Base-by-base conservation (phyloP, 2,888 invertebrate species). In the Dyspetes luteomarginatus region DNA sequence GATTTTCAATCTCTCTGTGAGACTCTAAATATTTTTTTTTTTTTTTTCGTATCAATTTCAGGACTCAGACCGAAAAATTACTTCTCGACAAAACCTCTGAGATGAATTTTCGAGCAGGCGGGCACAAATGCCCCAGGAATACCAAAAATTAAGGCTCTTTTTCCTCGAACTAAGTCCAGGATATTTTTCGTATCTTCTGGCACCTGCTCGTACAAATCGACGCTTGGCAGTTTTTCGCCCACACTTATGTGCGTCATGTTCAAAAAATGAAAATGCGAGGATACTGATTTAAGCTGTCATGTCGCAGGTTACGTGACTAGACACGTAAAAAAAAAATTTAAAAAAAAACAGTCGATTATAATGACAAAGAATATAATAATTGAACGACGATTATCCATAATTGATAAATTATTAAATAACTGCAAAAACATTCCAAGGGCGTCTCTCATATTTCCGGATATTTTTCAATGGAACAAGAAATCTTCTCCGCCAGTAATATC, bases 101-200 rank as follows among this genome's bases (percentile, higher is more conserved):
- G 87, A 88, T 93, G 93, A 45, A 93, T 93, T 85, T 92, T 92
- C 48, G 92, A 91, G 84, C 93, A 93, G 19, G 92, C 93, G 17
- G 93, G 93, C 5, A 93, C 93, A 83, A 93, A 94, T 4, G 93
- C 93, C 12, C 93, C 93, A 5, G 93, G 93, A 1, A 94, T 93
- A 9, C 92, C 93, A 86, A 94, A 93, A 36, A 93, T 87, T 30
- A 94, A 89, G 4, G 92, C 92, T 80, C 92, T 93, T 69, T 93
- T 93, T 26, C 90, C 91, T 2, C 86, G 88, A 78, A 92, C 91
- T 2, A 92, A 83, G 1, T 93, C 90, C 1, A 86, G 82, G 28
- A 92, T 88, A 83, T 93, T 92, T 2, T 92, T 92, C 73, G 89
- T 91, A 19, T 90, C 90, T 9, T 89, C 92, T 28, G 93, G 93